phyloP scores from a whole-genome alignment of 2,113 vertebrate species.

The Furnarius figulus region DNA sequence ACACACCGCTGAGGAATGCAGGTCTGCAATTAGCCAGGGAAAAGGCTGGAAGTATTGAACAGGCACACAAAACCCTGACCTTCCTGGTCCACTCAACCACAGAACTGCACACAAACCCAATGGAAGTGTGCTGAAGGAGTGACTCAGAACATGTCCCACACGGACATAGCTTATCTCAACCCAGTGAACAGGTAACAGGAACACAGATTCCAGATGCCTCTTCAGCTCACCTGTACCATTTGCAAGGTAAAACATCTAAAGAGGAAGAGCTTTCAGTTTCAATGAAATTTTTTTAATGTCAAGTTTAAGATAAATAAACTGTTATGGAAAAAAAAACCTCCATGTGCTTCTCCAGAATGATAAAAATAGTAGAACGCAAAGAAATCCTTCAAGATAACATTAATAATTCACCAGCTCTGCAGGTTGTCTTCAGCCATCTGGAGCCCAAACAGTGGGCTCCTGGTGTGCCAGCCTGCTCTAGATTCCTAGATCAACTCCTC shows the following conservation, averaged over 20 bases:
- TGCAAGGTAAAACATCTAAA: not conserved
- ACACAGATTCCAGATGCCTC: not conserved
- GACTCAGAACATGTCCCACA: accelerated
- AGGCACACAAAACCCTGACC: not conserved
- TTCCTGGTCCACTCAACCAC: not conserved
- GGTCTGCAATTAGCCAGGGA: not conserved
- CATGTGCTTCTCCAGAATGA: not conserved
- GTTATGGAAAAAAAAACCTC: not conserved
- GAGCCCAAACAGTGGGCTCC: not conserved
- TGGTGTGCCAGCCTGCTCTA: not conserved
- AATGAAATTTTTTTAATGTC: not conserved
- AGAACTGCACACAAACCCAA: not conserved
- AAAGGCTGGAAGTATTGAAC: not conserved
- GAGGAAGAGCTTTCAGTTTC: not conserved
- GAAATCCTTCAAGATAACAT: not conserved
- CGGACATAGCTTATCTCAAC: accelerated
- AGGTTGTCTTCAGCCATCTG: slow-evolving; percentile 48
- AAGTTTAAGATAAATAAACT: not conserved
- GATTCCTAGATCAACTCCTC: not conserved
- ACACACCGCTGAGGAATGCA: accelerated
- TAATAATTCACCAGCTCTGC: slow-evolving; percentile 46
- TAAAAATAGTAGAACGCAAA: not conserved
- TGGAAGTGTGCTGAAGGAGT: accelerated
- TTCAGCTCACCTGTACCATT: not conserved
- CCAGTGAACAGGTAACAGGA: not conserved